phyloP scores from a whole-genome alignment of 2,888 invertebrate species.

The Serripes groenlandicus region DNA sequence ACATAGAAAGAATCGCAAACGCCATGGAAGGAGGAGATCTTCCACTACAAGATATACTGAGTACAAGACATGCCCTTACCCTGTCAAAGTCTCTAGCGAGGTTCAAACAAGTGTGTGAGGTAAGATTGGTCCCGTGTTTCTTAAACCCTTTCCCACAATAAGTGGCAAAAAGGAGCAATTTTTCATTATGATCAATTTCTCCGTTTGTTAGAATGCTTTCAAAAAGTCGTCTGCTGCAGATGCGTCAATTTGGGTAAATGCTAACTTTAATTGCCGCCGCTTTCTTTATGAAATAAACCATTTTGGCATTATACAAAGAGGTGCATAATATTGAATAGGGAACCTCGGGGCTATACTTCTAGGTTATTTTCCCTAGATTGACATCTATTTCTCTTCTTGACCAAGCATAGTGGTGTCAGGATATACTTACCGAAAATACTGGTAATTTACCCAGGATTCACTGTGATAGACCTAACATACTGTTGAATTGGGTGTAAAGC shows the following conservation, averaged over 20 bases:
- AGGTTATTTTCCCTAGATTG: too few species aligned
- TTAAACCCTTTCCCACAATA: background rate
- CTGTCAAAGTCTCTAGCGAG: conserved; percentile 52
- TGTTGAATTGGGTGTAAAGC: too few species aligned
- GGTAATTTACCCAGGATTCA: too few species aligned
- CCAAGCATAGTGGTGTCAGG: too few species aligned
- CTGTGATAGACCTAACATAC: too few species aligned
- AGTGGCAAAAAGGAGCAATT: background rate
- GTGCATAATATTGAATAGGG: too few species aligned
- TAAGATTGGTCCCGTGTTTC: conserved; percentile 16
- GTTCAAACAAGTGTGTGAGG: conserved; percentile 54
- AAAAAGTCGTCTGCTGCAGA: background rate
- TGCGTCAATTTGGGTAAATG: background rate
- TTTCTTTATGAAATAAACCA: too few species aligned
- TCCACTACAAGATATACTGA: conserved; percentile 22
- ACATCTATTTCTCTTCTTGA: too few species aligned
- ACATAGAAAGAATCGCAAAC: conserved; percentile 43
- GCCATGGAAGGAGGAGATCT: conserved; percentile 43
- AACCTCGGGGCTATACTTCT: too few species aligned
- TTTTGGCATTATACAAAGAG: too few species aligned
- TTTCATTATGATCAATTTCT: background rate
- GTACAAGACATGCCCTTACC: conserved; percentile 15
- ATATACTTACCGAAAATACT: too few species aligned
- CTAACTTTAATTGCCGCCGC: background rate
- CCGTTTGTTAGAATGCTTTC: background rate